phyloP scores from a whole-genome alignment of 1,140 invertebrate genomes.

The Scaptomyza pallida region DNA sequence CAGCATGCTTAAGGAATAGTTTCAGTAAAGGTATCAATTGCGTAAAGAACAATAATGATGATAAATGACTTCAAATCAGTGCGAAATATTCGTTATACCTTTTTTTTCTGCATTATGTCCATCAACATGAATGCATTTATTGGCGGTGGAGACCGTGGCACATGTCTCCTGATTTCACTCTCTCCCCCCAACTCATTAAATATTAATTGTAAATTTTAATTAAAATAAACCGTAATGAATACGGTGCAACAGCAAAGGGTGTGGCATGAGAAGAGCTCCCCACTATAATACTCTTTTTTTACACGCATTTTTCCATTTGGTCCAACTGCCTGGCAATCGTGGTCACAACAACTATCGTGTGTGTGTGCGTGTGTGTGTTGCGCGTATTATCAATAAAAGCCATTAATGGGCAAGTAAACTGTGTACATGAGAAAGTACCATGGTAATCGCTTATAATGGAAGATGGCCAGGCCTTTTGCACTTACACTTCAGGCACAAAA shows the following conservation, averaged over 20 bases:
- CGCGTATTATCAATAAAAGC: slow-evolving; percentile 26
- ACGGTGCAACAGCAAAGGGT: slow-evolving; percentile 21
- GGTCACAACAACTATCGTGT: slow-evolving; percentile 6
- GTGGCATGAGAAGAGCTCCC: background rate
- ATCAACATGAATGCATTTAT: slow-evolving; percentile 35
- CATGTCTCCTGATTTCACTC: slow-evolving; percentile 57
- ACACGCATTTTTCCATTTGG: slow-evolving; percentile 48
- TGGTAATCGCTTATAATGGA: slow-evolving; percentile 15
- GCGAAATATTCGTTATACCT: background rate
- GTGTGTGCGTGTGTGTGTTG: background rate
- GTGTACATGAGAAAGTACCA: slow-evolving; percentile 14
- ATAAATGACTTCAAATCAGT: background rate
- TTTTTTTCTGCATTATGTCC: slow-evolving; percentile 49
- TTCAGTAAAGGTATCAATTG: background rate
- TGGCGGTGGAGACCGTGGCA: slow-evolving; percentile 22
- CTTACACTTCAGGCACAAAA: background rate
- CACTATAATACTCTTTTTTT: slow-evolving; percentile 72
- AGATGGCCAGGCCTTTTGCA: background rate
- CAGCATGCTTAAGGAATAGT: background rate
- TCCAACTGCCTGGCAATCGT: slow-evolving; percentile 17
- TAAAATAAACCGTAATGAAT: slow-evolving; percentile 78
- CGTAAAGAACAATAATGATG: background rate
- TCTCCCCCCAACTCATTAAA: slow-evolving; percentile 74
- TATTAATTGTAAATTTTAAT: slow-evolving; percentile 83
- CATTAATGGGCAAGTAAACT: slow-evolving; percentile 36